These are phyloP conservation scores for Electrona antarctica DNA, from an alignment of 2,113 vertebrate species.

Conservation along the genomic window DNA sequence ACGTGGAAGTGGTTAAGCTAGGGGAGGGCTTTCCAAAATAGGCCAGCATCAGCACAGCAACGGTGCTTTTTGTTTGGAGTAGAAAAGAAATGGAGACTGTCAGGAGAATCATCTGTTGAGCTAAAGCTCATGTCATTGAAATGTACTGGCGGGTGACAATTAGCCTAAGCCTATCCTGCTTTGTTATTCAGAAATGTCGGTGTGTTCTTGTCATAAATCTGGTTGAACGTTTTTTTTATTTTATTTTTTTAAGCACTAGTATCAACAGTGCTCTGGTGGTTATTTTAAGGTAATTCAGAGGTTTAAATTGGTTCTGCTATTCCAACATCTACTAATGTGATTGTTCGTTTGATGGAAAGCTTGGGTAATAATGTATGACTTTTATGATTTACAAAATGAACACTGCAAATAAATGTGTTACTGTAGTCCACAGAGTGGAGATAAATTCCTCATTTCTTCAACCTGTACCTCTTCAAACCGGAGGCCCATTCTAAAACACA, in stretches of 20 bases:
- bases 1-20: too few relatives aligned
- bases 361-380: neutral
- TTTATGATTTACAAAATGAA: neutral
- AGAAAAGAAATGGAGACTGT: constrained; percentile 39
- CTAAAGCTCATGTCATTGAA: constrained; percentile 1
- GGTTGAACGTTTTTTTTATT: too few relatives aligned
- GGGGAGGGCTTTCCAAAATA: constrained; percentile 43
- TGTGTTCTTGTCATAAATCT: neutral
- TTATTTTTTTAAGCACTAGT: too few relatives aligned
- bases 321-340: constrained; percentile 2
- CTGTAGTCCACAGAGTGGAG: constrained; percentile 11
- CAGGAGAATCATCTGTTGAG: constrained; percentile 13
- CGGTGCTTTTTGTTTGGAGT: constrained; percentile 33
- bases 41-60: constrained; percentile 20
- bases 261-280: constrained; percentile 19
- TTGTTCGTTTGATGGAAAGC: neutral
- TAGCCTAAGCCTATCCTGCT: neutral
- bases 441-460: constrained; percentile 64
- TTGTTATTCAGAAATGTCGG: constrained; percentile 13
- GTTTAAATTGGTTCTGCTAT: constrained; percentile 23
- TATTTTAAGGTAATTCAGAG: constrained; percentile 25
- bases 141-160: constrained; percentile 22
- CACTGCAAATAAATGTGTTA: neutral
- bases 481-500: constrained; percentile 11
- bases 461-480: constrained; percentile 59